phyloP scores from a whole-genome alignment of 2,113 vertebrate species.

The Calidris pugnax region DNA sequence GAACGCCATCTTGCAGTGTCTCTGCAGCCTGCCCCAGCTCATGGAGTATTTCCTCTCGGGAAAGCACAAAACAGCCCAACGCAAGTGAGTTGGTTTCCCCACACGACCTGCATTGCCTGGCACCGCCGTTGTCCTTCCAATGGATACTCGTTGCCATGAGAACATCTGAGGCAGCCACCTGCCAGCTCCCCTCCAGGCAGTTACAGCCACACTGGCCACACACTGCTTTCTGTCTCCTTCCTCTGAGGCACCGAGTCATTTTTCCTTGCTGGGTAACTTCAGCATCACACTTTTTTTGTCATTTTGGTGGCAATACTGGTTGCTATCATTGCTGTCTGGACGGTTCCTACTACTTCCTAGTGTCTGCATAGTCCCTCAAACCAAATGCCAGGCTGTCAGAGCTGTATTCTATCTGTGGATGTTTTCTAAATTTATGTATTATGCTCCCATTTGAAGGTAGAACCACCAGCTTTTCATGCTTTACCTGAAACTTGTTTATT shows the following conservation, averaged over 20 bases:
- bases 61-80: constrained; percentile 66
- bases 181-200: background rate
- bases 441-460: background rate
- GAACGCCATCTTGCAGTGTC: constrained; percentile 84
- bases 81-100: constrained; percentile 66
- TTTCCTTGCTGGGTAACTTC: background rate
- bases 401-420: accelerated
- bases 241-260: background rate
- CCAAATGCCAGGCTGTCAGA: background rate
- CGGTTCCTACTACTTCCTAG: background rate
- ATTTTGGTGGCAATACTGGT: background rate
- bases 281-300: too few relatives aligned
- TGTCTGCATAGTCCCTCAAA: background rate
- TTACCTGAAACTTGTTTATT: background rate
- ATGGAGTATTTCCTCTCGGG: constrained; percentile 81
- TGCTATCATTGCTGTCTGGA: accelerated
- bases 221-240: background rate
- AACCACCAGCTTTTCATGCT: background rate
- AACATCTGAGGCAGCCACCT: background rate
- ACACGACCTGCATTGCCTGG: background rate
- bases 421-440: background rate
- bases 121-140: background rate
- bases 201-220: background rate
- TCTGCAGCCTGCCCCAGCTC: constrained; percentile 78
- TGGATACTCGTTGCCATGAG: accelerated